Conservation (phyloP, 2,113 vertebrate genomes). For the Microtus ochrogaster region DNA sequence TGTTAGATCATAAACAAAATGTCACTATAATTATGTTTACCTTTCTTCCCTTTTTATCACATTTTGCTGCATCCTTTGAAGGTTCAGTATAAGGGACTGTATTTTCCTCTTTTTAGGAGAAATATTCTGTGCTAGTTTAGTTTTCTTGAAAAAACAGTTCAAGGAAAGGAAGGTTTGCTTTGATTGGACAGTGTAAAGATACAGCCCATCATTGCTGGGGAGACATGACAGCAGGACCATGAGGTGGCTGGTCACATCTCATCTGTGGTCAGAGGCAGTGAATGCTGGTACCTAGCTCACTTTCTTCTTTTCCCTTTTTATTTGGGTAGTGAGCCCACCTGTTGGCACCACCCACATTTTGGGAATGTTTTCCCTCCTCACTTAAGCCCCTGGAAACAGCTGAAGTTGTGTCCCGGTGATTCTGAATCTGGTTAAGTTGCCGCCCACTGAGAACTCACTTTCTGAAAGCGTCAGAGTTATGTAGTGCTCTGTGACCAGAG, state of each 20-base stretch:
- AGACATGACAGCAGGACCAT: neutral
- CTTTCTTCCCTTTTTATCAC: neutral
- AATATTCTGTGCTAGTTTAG: neutral
- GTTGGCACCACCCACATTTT: neutral
- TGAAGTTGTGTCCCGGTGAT: neutral
- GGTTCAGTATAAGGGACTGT: neutral
- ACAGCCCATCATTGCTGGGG: too few species aligned
- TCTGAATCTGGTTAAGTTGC: neutral
- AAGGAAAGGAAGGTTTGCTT: neutral
- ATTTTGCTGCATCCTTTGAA: constrained; percentile 29
- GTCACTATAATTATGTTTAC: neutral
- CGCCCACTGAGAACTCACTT: neutral
- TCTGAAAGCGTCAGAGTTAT: neutral
- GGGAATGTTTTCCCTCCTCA: neutral
- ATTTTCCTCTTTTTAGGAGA: constrained; percentile 31
- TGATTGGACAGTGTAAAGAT: too few species aligned
- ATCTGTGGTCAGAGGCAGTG: neutral
- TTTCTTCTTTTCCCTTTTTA: neutral
- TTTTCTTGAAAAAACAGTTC: neutral
- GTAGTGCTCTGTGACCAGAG: neutral
- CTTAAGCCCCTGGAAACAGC: neutral
- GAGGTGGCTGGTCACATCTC: neutral
- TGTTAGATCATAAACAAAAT: too few species aligned
- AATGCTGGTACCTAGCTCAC: neutral
- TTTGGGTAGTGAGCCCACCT: neutral